phyloP scores from a whole-genome alignment of 2,113 vertebrate genomes.

The Phoxinus phoxinus region DNA sequence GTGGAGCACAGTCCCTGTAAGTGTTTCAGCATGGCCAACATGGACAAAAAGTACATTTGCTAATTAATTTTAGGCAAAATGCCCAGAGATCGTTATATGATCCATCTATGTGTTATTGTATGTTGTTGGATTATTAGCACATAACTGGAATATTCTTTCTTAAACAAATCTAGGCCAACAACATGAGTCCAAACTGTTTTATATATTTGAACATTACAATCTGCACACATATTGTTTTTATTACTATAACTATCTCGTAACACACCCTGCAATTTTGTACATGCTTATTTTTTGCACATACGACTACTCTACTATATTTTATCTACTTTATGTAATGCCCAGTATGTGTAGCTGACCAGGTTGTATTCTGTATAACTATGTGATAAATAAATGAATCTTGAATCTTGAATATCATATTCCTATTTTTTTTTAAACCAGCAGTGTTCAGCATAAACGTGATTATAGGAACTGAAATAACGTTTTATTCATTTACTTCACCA shows the following conservation, averaged over 20 bases:
- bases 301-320: too few relatives aligned
- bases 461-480: neutral
- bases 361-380: too few relatives aligned
- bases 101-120: neutral
- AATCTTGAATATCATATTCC: neutral
- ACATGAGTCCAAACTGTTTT: neutral
- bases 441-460: neutral
- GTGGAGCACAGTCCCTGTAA: neutral
- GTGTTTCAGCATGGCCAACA: neutral
- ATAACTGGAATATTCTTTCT: neutral
- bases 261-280: too few relatives aligned
- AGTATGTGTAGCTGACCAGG: too few relatives aligned
- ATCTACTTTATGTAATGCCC: too few relatives aligned
- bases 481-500: neutral
- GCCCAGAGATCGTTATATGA: neutral
- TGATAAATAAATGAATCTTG: too few relatives aligned
- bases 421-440: neutral
- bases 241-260: too few relatives aligned
- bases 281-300: too few relatives aligned
- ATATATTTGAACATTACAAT: too few relatives aligned
- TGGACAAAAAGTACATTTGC: neutral
- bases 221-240: too few relatives aligned
- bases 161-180: neutral
- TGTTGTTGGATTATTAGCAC: neutral
- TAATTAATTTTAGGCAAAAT: neutral